Evolutionary conservation across 2,888 invertebrate species (phyloP).

Genomic region (Polietes domitor): DNA sequence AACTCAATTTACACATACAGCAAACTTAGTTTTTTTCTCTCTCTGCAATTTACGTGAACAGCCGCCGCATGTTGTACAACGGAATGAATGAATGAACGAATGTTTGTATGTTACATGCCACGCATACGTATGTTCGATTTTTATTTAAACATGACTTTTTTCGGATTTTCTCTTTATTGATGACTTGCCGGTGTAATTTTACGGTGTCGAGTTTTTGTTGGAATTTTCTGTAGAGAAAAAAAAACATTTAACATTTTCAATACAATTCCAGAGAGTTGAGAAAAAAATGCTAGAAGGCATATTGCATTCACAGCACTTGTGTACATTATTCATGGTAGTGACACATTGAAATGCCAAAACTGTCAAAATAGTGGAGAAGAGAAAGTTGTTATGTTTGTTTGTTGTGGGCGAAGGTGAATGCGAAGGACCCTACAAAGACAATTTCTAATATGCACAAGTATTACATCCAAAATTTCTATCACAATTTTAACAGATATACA

Average conservation of each 20-base stretch:
- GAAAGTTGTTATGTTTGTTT: too few relatives aligned
- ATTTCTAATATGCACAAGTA: too few relatives aligned
- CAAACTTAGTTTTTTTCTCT: background rate
- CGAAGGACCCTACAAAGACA: too few relatives aligned
- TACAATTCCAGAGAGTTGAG: background rate
- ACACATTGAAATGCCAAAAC: constrained; percentile 24
- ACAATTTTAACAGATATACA: too few relatives aligned
- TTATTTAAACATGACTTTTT: constrained; percentile 5
- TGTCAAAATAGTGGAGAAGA: constrained; percentile 9
- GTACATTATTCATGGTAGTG: constrained; percentile 19
- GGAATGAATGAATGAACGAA: too few relatives aligned
- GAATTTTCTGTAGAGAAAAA: background rate
- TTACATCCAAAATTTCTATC: too few relatives aligned
- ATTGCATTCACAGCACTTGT: background rate
- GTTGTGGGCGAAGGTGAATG: too few relatives aligned
- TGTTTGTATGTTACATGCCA: background rate
- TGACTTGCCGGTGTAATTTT: constrained; percentile 2
- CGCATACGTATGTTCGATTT: background rate
- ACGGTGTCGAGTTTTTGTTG: background rate
- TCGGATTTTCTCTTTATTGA: background rate
- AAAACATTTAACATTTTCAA: constrained; percentile 1
- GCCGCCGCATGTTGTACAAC: constrained; percentile 1
- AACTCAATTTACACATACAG: constrained; percentile 35
- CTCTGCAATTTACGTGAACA: background rate
- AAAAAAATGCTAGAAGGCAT: background rate